phyloP scores from a whole-genome alignment of 2,797 vertebrate genomes.

The Podargus strigoides region DNA sequence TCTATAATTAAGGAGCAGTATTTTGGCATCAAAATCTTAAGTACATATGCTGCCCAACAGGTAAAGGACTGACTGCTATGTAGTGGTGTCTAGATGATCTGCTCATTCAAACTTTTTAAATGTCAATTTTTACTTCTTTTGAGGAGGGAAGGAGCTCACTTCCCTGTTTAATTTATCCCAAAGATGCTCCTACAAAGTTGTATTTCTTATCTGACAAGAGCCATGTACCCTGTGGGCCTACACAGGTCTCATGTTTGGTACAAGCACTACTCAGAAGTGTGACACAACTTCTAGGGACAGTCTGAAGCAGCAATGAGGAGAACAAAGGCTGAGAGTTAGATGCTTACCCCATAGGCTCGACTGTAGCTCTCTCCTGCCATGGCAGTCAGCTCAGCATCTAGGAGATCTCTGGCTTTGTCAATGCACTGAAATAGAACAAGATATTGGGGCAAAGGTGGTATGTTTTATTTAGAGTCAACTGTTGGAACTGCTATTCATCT shows the following conservation, averaged over 20 bases:
- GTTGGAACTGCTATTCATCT: background rate
- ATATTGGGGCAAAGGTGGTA: background rate
- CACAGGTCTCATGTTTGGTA: background rate
- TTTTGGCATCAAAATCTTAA: slow-evolving; percentile 1
- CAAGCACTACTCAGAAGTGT: background rate
- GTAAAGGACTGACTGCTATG: background rate
- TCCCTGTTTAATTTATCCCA: background rate
- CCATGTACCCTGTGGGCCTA: background rate
- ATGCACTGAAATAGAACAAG: slow-evolving; percentile 83
- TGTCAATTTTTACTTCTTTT: background rate
- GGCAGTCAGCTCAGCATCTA: slow-evolving; percentile 95
- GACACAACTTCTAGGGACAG: background rate
- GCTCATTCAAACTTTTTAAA: background rate
- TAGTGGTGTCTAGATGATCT: background rate
- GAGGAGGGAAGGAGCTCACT: background rate
- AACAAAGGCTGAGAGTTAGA: background rate
- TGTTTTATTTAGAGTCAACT: background rate
- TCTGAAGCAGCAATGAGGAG: background rate
- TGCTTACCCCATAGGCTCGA: slow-evolving; percentile 92
- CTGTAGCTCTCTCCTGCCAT: slow-evolving; percentile 99
- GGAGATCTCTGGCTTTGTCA: slow-evolving; percentile 95
- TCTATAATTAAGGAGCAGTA: background rate
- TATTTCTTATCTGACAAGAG: background rate
- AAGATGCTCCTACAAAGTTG: background rate
- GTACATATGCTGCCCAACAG: background rate